Percentiles rank a stretch among this genome's conserved stretches.
phyloP scores from a whole-genome alignment of 2,113 vertebrate genomes.

The Petrocephalus zakoni region DNA sequence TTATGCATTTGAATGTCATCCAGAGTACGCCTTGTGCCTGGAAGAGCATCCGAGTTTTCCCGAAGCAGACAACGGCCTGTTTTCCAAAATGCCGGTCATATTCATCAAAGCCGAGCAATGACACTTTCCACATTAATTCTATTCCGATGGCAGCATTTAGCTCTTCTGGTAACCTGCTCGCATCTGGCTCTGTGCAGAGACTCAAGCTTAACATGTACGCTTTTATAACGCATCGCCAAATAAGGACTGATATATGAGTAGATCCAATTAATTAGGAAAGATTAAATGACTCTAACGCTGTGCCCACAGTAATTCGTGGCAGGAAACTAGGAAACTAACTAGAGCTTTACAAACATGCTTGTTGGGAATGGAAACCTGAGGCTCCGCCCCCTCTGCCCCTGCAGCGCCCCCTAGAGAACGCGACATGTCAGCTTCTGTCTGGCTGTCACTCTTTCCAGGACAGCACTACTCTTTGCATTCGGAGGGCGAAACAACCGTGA shows the following conservation, averaged over 20 bases:
- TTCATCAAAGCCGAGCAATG: background rate
- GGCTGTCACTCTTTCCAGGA: background rate
- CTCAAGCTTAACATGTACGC: background rate
- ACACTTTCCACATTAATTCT: background rate
- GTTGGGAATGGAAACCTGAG: background rate
- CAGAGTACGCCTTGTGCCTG: background rate
- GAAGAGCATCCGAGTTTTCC: background rate
- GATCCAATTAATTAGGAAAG: background rate
- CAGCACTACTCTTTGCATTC: background rate
- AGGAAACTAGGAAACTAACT: background rate
- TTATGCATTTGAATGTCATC: background rate
- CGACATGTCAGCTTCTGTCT: background rate
- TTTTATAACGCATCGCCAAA: background rate
- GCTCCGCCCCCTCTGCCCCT: background rate
- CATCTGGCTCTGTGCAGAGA: background rate
- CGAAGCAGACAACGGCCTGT: background rate
- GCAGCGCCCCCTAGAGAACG: background rate
- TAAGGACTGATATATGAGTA: background rate
- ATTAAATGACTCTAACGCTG: background rate
- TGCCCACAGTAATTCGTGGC: background rate
- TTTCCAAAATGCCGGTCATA: background rate
- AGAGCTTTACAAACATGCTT: background rate
- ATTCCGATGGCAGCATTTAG: background rate
- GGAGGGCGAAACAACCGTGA: background rate
- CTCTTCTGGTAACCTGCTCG: background rate